Evolutionary conservation across 2,797 vertebrate species (phyloP).

Genomic region (Craterocephalus amniculus): DNA sequence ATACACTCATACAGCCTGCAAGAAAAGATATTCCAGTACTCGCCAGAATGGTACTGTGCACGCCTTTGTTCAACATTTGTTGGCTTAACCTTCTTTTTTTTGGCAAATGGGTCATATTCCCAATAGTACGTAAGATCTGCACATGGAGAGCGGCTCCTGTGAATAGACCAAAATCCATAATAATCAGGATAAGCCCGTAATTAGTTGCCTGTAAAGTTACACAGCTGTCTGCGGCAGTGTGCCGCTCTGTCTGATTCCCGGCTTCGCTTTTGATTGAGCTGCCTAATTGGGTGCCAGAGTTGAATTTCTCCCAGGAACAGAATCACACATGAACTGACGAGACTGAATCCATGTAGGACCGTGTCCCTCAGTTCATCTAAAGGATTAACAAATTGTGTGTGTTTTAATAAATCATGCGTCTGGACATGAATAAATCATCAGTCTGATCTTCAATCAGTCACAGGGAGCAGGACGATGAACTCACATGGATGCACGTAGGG

Average conservation of each 20-base stretch:
- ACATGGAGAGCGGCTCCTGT: constrained; percentile 5
- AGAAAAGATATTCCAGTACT: constrained; percentile 43
- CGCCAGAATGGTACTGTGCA: constrained; percentile 34
- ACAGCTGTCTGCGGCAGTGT: constrained; percentile 33
- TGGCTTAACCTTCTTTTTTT: constrained; percentile 44
- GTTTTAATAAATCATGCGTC: constrained; percentile 61
- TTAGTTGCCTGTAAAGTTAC: constrained; percentile 42
- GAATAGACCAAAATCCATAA: constrained; percentile 44
- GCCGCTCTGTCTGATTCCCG: constrained; percentile 36
- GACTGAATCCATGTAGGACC: constrained; percentile 32
- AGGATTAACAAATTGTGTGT: constrained; percentile 56
- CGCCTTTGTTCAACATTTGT: constrained; percentile 25
- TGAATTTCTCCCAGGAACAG: constrained; percentile 43
- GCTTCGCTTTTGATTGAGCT: constrained; percentile 41
- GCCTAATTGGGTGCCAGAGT: constrained; percentile 52
- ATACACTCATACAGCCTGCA: constrained; percentile 13
- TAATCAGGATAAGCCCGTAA: constrained; percentile 56
- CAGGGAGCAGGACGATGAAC: constrained; percentile 7
- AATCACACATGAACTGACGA: constrained; percentile 34
- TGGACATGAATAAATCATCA: constrained; percentile 66
- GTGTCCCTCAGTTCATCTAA: constrained; percentile 54
- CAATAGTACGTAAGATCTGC: constrained; percentile 27
- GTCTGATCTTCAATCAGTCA: constrained; percentile 38
- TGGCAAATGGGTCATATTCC: constrained; percentile 51
- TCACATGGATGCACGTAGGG: constrained; percentile 28